Evolutionary conservation across 2,797 vertebrate genomes (phyloP).

Genomic region (Decapterus maruadsi): DNA sequence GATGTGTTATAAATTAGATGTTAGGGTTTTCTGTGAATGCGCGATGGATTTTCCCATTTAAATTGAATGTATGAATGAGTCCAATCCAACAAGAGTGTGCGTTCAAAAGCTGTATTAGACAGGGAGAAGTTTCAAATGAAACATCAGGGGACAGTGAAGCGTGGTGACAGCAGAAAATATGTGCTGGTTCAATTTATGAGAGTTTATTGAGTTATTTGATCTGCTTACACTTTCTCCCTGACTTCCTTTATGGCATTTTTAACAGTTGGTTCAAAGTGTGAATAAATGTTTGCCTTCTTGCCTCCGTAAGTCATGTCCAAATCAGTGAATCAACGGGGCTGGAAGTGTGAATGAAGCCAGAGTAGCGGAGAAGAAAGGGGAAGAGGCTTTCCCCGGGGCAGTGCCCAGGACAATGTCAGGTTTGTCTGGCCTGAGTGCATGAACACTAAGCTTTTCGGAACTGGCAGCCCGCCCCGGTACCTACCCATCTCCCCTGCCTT

Average conservation of each 20-base stretch:
- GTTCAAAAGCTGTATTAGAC: conserved; percentile 4
- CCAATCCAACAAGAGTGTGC: neutral
- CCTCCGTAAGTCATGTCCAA: conserved; percentile 64
- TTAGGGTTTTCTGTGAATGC: conserved; percentile 15
- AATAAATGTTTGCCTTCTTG: conserved; percentile 78
- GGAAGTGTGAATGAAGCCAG: conserved; percentile 69
- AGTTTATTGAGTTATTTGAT: conserved; percentile 20
- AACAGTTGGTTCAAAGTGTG: conserved; percentile 67
- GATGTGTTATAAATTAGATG: conserved; percentile 52
- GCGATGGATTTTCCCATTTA: conserved; percentile 15
- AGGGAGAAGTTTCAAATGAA: conserved; percentile 7
- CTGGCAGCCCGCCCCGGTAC: conserved; percentile 82
- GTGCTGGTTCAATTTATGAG: conserved; percentile 17
- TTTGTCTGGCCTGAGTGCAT: conserved; percentile 81
- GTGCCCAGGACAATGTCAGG: conserved; percentile 84
- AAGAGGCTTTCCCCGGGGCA: conserved; percentile 78
- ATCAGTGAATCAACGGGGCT: conserved; percentile 63
- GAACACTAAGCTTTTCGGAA: conserved; percentile 83
- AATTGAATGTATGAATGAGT: conserved; percentile 37
- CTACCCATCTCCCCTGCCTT: conserved; percentile 76
- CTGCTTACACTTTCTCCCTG: conserved; percentile 30
- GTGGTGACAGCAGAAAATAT: conserved; percentile 9
- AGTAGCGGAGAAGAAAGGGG: conserved; percentile 60
- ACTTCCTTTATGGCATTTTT: conserved; percentile 30
- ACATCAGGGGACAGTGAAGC: neutral